Conservation (phyloP, 2,888 invertebrate genomes). For the Sympetrum striolatum region DNA sequence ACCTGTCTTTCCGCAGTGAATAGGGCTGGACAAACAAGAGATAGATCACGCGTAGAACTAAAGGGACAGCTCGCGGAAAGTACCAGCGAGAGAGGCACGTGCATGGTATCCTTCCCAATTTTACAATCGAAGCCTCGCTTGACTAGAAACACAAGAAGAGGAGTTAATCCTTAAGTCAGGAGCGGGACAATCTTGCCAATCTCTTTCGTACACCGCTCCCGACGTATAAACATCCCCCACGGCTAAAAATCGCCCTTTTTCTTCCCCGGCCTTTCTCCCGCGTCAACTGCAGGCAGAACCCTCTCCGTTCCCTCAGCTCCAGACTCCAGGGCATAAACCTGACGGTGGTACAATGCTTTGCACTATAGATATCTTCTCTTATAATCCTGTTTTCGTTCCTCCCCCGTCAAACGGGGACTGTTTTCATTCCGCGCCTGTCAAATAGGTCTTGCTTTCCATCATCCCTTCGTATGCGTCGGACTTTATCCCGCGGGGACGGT, state of each 20-base stretch:
- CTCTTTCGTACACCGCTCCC: not conserved
- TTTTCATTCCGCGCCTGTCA: not conserved
- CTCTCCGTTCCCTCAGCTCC: not conserved
- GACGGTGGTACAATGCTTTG: conserved; percentile 12
- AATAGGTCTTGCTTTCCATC: not conserved
- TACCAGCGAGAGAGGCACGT: too few relatives aligned
- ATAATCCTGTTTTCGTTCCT: conserved; percentile 29
- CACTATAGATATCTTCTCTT: conserved; percentile 2
- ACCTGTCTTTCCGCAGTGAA: too few relatives aligned
- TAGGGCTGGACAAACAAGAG: too few relatives aligned
- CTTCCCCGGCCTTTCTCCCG: not conserved
- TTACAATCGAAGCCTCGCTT: too few relatives aligned
- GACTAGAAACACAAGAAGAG: not conserved
- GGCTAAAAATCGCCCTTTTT: not conserved
- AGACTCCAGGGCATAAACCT: not conserved
- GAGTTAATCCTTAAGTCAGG: not conserved
- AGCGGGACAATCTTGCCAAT: not conserved
- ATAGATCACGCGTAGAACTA: too few relatives aligned
- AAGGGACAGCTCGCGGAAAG: too few relatives aligned
- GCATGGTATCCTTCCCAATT: too few relatives aligned
- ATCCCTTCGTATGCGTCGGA: not conserved
- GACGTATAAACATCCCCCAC: not conserved
- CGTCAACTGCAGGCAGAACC: not conserved
- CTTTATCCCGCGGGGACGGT: not conserved
- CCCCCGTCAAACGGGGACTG: not conserved